Evolutionary conservation across 2,888 invertebrate genomes (phyloP).

Genomic region (Chymomyza procnemis): DNA sequence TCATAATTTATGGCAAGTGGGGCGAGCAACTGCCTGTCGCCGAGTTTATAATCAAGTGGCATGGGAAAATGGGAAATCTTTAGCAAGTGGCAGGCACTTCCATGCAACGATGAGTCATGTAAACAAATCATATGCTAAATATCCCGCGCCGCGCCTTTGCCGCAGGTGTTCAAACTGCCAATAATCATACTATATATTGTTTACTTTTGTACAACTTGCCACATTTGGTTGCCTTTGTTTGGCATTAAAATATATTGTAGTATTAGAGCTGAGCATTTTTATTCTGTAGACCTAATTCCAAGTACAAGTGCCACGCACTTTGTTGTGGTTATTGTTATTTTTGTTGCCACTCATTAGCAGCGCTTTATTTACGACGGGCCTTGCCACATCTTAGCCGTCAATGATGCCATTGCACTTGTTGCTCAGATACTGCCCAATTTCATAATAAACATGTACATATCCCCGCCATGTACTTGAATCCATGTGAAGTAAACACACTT

Average conservation of each 20-base stretch:
- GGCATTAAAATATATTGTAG: constrained; percentile 44
- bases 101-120: constrained; percentile 55
- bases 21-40: constrained; percentile 16
- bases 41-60: constrained; percentile 66
- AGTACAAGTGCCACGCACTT: constrained; percentile 43
- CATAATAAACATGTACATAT: constrained; percentile 14
- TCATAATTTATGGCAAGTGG: constrained; percentile 10
- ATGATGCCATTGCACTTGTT: constrained; percentile 56
- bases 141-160: too few relatives aligned
- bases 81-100: not conserved
- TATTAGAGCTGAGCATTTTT: constrained; percentile 40
- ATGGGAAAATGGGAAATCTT: constrained; percentile 66
- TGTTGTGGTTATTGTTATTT: constrained; percentile 16
- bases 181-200: constrained; percentile 30
- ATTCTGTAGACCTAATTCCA: constrained; percentile 11
- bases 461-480: constrained; percentile 13
- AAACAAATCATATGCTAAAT: constrained; percentile 50
- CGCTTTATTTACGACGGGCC: constrained; percentile 56
- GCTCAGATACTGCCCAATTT: constrained; percentile 34
- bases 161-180: not conserved
- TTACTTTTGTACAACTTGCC: constrained; percentile 51
- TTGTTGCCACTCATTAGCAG: constrained; percentile 42
- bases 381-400: constrained; percentile 44
- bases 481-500: constrained; percentile 27
- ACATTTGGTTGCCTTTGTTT: constrained; percentile 50